Percentiles rank a stretch among this genome's conserved stretches.
phyloP scores from a whole-genome alignment of 1,140 invertebrate species.

The Drosophila suzukii region DNA sequence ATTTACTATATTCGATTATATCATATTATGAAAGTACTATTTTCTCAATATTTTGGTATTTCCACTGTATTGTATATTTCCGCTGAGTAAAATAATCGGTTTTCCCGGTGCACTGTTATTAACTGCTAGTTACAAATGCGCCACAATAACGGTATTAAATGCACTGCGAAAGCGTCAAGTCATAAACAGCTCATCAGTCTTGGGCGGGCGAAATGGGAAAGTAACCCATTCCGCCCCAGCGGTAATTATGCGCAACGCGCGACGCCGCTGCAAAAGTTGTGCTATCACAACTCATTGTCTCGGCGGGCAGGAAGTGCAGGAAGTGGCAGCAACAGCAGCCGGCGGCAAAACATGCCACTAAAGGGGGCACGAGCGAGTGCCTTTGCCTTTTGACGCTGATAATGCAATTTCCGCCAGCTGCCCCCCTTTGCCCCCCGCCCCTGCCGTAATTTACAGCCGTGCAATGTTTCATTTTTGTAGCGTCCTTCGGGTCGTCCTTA shows the following conservation, averaged over 20 bases:
- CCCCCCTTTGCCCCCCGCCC: conserved; percentile 10
- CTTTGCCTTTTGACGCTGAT: conserved; percentile 78
- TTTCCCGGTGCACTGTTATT: conserved; percentile 40
- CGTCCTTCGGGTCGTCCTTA: conserved; percentile 45
- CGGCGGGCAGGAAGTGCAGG: conserved; percentile 54
- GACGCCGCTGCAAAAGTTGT: conserved; percentile 67
- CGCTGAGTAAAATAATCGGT: not conserved
- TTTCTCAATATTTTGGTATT: no score
- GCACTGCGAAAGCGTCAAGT: conserved; percentile 74
- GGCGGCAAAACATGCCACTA: conserved; percentile 60
- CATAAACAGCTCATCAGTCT: conserved; percentile 83
- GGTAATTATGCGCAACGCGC: conserved; percentile 76
- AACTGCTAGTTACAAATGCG: conserved; percentile 74
- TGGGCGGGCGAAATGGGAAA: conserved; percentile 19
- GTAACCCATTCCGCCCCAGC: conserved; percentile 14
- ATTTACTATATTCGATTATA: no score
- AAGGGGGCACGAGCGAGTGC: conserved; percentile 8
- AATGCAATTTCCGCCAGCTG: conserved; percentile 74
- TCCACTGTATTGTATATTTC: no score
- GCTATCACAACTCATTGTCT: conserved; percentile 81
- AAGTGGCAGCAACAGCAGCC: conserved; percentile 66
- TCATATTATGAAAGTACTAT: no score
- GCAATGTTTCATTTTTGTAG: conserved; percentile 78
- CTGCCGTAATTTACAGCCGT: conserved; percentile 72
- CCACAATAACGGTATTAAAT: conserved; percentile 70